Evolutionary conservation across 1,140 invertebrate species (phyloP).

Genomic region (Acromyrmex echinatior): DNA sequence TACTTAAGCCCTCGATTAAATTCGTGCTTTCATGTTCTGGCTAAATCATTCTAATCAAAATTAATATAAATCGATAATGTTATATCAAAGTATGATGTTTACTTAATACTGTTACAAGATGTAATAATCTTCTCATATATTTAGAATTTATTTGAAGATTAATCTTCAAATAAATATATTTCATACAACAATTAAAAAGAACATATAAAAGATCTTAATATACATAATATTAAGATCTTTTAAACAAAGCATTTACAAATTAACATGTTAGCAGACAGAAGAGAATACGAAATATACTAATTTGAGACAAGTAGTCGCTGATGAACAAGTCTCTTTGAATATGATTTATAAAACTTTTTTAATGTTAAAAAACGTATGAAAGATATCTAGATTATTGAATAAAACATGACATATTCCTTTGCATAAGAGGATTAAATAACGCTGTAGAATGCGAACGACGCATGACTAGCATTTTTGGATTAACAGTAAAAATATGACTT

Average conservation of each 20-base stretch:
- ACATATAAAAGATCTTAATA: not conserved
- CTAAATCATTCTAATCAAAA: not conserved
- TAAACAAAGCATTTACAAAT: not conserved
- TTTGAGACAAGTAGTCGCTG: not conserved
- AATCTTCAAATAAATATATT: not conserved
- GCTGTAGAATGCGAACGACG: not conserved
- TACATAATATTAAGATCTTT: not conserved
- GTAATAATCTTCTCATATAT: not conserved
- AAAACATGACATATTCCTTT: constrained; percentile 1
- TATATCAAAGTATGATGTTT: constrained; percentile 4
- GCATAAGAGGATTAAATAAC: not conserved
- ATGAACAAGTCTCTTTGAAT: not conserved
- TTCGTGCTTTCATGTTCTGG: not conserved
- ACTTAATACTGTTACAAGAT: not conserved
- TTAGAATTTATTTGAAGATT: constrained; percentile 1
- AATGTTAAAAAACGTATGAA: not conserved
- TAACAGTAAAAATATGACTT: not conserved
- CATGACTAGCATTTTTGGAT: not conserved
- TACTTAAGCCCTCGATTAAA: not conserved
- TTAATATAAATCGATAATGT: constrained; percentile 6
- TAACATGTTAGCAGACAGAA: constrained; percentile 2
- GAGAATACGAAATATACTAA: not conserved
- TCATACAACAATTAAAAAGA: not conserved
- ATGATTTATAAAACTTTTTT: constrained; percentile 3
- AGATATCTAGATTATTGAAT: not conserved